These are phyloP conservation scores for Pedionomus torquatus DNA, from an alignment of 2,113 vertebrate genomes.

Conservation along the genomic window DNA sequence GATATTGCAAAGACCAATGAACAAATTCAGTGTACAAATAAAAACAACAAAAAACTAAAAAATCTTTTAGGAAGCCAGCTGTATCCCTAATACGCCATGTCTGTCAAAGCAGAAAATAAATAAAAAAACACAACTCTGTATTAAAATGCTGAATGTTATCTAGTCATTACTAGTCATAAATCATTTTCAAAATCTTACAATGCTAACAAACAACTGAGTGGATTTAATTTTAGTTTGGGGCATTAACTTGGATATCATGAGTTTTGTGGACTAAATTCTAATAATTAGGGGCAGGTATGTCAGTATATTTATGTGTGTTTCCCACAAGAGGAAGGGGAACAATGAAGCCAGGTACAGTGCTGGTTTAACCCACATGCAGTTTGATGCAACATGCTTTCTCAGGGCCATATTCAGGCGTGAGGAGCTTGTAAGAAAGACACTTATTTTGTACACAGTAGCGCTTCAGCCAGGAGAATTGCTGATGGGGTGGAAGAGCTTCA, in stretches of 20 bases:
- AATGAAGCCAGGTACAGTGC: background rate
- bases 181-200: background rate
- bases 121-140: background rate
- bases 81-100: background rate
- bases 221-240: background rate
- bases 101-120: background rate
- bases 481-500: background rate
- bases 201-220: background rate
- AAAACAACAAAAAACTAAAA: background rate
- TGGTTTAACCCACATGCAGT: background rate
- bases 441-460: background rate
- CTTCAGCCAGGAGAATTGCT: background rate
- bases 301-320: background rate
- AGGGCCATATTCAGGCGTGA: background rate
- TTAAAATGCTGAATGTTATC: background rate
- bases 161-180: background rate
- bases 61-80: background rate
- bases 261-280: background rate
- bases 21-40: background rate
- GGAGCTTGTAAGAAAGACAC: background rate
- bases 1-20: background rate
- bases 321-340: background rate
- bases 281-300: background rate
- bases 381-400: background rate
- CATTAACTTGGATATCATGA: background rate